Percentiles rank a stretch among this genome's conserved stretches.
phyloP scores from a whole-genome alignment of 2,113 vertebrate genomes.

The Dryoscopus gambensis region DNA sequence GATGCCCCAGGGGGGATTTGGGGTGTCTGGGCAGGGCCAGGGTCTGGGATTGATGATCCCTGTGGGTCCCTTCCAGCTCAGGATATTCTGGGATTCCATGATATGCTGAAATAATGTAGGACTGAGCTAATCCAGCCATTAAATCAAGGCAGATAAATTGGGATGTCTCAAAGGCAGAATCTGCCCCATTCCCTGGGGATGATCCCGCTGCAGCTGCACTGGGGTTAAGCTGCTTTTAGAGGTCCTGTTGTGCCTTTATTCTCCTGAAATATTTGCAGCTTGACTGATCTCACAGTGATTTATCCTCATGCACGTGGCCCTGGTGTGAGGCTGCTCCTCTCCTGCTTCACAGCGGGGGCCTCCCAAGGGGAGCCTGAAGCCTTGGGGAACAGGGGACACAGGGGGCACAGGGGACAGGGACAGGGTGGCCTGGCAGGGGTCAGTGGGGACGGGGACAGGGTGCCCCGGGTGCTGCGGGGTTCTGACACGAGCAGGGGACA shows the following conservation, averaged over 20 bases:
- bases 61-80: neutral
- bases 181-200: neutral
- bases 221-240: neutral
- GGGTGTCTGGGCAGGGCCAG: neutral
- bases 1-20: neutral
- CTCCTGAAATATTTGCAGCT: neutral
- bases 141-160: neutral
- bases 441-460: neutral
- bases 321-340: neutral
- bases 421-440: neutral
- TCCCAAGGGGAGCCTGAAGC: neutral
- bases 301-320: neutral
- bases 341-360: neutral
- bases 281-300: neutral
- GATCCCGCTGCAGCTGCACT: neutral
- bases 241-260: neutral
- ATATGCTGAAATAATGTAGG: neutral
- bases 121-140: neutral
- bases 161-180: neutral
- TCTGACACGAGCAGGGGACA: neutral
- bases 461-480: neutral
- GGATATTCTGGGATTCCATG: neutral
- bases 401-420: neutral
- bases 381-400: neutral
- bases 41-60: accelerated